Conservation (phyloP, 2,113 vertebrate species). For the Menidia beryllina region DNA sequence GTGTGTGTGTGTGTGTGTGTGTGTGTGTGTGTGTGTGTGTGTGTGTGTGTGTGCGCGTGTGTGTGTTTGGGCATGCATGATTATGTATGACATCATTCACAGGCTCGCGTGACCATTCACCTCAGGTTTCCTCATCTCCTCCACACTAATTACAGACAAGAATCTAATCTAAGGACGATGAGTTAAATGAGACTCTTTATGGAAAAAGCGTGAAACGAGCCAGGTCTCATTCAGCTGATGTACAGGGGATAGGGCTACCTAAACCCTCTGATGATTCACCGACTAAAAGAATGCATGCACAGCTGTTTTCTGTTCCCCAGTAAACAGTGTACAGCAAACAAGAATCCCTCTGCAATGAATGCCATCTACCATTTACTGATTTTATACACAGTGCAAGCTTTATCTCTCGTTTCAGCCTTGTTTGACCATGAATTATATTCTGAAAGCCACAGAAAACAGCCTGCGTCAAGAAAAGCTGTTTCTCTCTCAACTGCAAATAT, state of each 20-base stretch:
- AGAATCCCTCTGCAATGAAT: not conserved
- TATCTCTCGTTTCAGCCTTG: not conserved
- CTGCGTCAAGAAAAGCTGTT: constrained; percentile 6
- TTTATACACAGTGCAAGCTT: constrained; percentile 35
- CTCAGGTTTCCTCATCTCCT: constrained; percentile 52
- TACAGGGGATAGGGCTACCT: not conserved
- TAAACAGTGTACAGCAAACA: not conserved
- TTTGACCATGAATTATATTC: constrained; percentile 9
- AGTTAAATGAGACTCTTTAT: constrained; percentile 28
- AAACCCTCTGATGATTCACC: not conserved
- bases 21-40: constrained; percentile 26
- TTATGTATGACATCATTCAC: constrained; percentile 32
- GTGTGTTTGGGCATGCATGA: constrained; percentile 33
- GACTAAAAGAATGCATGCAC: not conserved
- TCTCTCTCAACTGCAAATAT: constrained; percentile 17
- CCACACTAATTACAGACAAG: constrained; percentile 66
- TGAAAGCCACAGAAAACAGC: constrained; percentile 3
- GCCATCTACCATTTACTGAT: constrained; percentile 60
- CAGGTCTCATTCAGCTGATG: constrained; percentile 15
- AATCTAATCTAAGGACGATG: constrained; percentile 50
- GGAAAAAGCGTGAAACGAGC: constrained; percentile 14
- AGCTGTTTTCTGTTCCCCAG: not conserved
- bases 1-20: not conserved
- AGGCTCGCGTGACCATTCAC: constrained; percentile 22
- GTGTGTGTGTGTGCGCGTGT: constrained; percentile 15